Base-by-base conservation (phyloP, 2,113 vertebrate species). In the Lepus timidus region DNA sequence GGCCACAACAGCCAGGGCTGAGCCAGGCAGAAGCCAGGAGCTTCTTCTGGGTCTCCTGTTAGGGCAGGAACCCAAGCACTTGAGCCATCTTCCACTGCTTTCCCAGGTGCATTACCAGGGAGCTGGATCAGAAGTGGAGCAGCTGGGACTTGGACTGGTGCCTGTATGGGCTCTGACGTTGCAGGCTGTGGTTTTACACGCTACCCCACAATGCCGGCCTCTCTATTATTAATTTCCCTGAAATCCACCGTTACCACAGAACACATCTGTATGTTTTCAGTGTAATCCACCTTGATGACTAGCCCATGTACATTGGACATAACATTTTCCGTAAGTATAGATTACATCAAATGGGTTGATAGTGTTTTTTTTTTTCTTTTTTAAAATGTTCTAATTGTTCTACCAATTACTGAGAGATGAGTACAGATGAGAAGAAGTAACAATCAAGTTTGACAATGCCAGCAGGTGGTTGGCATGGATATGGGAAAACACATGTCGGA, bases 321-420 rank as follows among this genome's bases (percentile, higher is more conserved):
- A 91, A 75, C 55, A 75, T 23, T 65, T 93, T 85, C 67, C 39
- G 12, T 44, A 44, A 9, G 44, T 95, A 9, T 29, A 33, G n/a
- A 6, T 62, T 71, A 68, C 10, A 12, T 74, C 79, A 85, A 27
- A 14, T 55, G 17, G 0, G 14, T 55, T 70, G 1, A 87, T 9
- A 20, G 0, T 14, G 36, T 52, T 86, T 2, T 39, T 58, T 13
- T 68, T 39, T 64, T 73, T 29, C 5, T 19, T 36, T 49, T 12
- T 13, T 19, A 44, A 58, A 9, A 55, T 64, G 61, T 67, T 79
- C 36, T 75, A 19, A 27, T 70, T 55, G 36, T 75, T 85, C n/a
- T 88, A 86, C 8, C 27, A 70, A 61, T 85, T 75, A 91, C 61
- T 55, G 49, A 91, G 31, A 81, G 49, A 58, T 31, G 13, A 94